Base-by-base conservation (phyloP, 1,140 invertebrate genomes). In the Pseudomyrmex dendroicus region DNA sequence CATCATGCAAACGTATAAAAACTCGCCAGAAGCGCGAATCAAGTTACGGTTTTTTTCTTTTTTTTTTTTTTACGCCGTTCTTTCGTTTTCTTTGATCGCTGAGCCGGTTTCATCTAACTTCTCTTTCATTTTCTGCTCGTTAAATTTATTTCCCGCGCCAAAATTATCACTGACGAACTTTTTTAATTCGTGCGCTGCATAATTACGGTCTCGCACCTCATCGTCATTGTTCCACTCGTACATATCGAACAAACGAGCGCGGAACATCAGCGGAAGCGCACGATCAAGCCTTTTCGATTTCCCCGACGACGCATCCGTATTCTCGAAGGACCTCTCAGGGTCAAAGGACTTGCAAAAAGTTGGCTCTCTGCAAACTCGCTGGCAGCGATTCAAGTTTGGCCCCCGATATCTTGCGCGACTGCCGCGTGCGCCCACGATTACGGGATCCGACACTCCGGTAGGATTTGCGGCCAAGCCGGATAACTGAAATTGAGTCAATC, bases 331-430 rank as follows among this genome's bases (percentile, higher is more conserved):
- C n/a, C 17, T 52, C 15, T 17, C 80, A 52, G 54, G 84, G 84
- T 86, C 84, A 77, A 87, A 87, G 84, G 80, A 86, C 70, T 35
- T 62, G 84, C 59, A 68, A 86, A 85, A 84, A 82, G 56, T 44
- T 48, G 50, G 44, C 50, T 61, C n/a, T 46, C 44, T 54, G 63
- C 44, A 44, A 62, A 66, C 54, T 48, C 44, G 15, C 46, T 87
- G 84, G 84, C 86, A 57, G 10, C 4, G 13, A 22, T 83, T 85
- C 86, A 87, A 77, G 5, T 22, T 59, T 62, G 48, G 56, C 5
- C 0, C 22, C 63, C 72, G 64, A 84, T 76, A 76, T 59, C 73
- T 48, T 35, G 35, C 67, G 52, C 64, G 20, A 56, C 46, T 77
- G 64, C 15, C 56, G 25, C 35, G 56, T 2, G 44, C 66, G 9